Percentiles rank a stretch among this genome's conserved stretches.
These are phyloP conservation scores for Drosophila flavopinicola DNA, from an alignment of 2,888 invertebrate species.

Conservation along the genomic window DNA sequence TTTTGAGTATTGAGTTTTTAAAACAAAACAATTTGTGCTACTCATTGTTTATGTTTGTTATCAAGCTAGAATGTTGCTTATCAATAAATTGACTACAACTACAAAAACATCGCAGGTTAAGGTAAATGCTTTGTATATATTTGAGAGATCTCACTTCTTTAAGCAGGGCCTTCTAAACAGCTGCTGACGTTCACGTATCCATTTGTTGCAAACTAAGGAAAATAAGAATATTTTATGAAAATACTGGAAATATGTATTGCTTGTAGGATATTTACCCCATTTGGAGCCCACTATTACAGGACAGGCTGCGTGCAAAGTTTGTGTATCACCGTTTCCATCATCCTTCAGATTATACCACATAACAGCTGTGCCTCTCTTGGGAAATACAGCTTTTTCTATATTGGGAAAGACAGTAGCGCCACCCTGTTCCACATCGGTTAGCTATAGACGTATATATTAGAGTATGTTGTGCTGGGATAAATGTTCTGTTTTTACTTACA, in stretches of 20 bases:
- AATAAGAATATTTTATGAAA: not conserved
- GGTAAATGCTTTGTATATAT: not conserved
- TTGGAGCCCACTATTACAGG: constrained; percentile 82
- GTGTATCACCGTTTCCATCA: constrained; percentile 56
- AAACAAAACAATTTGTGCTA: not conserved
- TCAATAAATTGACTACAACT: not conserved
- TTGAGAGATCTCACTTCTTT: not conserved
- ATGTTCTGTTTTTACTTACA: constrained; percentile 87
- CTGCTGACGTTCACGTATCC: constrained; percentile 94
- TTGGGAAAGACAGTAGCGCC: constrained; percentile 98
- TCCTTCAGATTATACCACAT: constrained; percentile 80
- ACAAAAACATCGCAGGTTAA: not conserved
- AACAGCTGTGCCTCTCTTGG: constrained; percentile 88
- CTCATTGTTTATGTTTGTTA: not conserved
- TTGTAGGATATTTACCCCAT: constrained; percentile 70
- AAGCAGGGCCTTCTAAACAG: constrained; percentile 88
- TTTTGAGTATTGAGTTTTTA: not conserved
- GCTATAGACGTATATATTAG: constrained; percentile 86
- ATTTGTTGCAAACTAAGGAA: constrained; percentile 91
- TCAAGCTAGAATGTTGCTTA: not conserved
- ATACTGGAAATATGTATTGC: not conserved
- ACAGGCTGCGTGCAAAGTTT: constrained; percentile 80
- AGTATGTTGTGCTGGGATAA: no score
- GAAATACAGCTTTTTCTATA: constrained; percentile 92
- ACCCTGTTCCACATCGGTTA: constrained; percentile 97